Evolutionary conservation across 2,113 vertebrate species (phyloP).

Genomic region (Micronycteris hirsuta): DNA sequence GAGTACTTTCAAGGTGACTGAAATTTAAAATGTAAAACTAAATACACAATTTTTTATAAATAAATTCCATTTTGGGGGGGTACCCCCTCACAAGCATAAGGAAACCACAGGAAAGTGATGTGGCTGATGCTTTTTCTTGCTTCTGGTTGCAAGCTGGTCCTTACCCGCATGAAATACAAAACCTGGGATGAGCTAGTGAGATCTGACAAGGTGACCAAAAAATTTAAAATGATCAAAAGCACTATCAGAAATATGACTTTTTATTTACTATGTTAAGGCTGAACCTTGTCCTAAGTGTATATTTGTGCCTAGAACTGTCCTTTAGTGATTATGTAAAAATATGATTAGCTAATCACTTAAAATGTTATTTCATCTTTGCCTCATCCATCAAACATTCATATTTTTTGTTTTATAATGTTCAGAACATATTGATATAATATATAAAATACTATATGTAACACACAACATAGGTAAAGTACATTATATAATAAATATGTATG

Average conservation of each 20-base stretch:
- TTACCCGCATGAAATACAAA: not conserved
- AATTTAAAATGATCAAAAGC: not conserved
- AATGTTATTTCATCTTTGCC: conserved; percentile 7
- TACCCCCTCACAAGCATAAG: not conserved
- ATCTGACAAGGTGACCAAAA: not conserved
- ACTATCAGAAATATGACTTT: conserved; percentile 13
- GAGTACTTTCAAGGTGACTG: too few relatives aligned
- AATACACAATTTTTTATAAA: too few relatives aligned
- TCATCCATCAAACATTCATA: not conserved
- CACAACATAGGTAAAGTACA: not conserved
- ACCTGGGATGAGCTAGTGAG: not conserved
- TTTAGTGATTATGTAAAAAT: not conserved
- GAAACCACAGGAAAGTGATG: not conserved
- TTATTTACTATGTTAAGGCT: not conserved
- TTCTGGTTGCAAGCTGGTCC: not conserved
- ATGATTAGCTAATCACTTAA: not conserved
- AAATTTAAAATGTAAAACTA: too few relatives aligned
- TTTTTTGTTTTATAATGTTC: conserved; percentile 23
- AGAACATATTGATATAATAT: not conserved
- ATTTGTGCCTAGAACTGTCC: not conserved
- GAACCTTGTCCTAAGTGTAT: not conserved
- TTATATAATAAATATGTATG: not conserved
- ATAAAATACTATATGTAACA: not conserved
- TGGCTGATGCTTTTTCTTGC: not conserved
- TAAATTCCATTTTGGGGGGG: too few relatives aligned